Evolutionary conservation across 2,797 vertebrate species (phyloP), one percentile per base, ranked within the genome.

Genomic region (Intellagama lesueurii): DNA sequence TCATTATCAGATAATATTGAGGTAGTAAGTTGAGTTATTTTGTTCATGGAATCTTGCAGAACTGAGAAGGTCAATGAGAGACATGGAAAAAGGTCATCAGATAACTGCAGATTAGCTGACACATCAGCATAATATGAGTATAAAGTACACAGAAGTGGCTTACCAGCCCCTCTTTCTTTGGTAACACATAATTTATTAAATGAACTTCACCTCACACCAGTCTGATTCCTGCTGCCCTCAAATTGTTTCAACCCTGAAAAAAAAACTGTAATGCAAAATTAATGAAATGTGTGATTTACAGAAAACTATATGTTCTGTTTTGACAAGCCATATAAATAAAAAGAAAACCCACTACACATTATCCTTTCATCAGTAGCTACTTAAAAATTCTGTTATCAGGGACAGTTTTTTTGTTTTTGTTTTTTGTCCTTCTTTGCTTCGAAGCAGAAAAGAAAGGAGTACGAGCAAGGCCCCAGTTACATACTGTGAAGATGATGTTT

Each of bases 321-420:
- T 94, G 66, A 91, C 81, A 80, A n/a, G 26, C 81, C 79, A 89
- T 90, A 88, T 64, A 90, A 77, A 91, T 94, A 80, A 14, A 90
- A 91, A n/a, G 90, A 94, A 79, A 4, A 92, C 85, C 30, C 79
- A 83, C 40, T 49, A 30, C 83, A 91, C 2, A 16, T 92, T 83
- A 83, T 79, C 24, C 17, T 90, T 93, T 89, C 44, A 91, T 72
- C 4, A 0, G 14, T 81, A 89, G 22, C 19, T 91, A 47, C 40
- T 40, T 72, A 92, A 85, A 5, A 80, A 86, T 28, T 64, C 49
- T 83, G 73, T 88, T 76, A 85, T 5, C 3, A 79, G 90, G 75
- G 82, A 3, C 40, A 40, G 40, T 40, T 40, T 40, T 40, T 40
- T 40, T n/a, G 86, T 88, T 85, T 83, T n/a, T 91, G 49, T 73